Evolutionary conservation across 1,140 invertebrate species (phyloP).

Genomic region (Nasonia longicornis): DNA sequence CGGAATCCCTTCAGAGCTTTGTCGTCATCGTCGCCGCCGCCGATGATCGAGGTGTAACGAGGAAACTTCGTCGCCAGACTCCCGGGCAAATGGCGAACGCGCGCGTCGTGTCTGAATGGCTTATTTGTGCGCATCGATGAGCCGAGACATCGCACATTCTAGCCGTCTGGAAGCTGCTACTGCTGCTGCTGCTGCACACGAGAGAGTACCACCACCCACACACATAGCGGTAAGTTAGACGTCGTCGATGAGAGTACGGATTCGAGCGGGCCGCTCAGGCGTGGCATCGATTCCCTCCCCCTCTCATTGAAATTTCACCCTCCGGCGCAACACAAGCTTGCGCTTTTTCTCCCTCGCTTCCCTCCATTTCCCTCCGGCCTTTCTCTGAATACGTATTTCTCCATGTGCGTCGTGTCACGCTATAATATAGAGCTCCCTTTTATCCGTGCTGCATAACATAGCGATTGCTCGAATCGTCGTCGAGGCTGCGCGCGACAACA

Average conservation of each 20-base stretch:
- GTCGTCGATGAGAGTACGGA: not conserved
- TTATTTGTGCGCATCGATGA: conserved; percentile 24
- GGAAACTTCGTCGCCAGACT: not conserved
- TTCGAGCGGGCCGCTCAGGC: not conserved
- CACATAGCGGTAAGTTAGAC: not conserved
- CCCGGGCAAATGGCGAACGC: not conserved
- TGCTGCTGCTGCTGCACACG: not conserved
- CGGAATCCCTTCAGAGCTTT: not conserved
- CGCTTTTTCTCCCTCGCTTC: conserved; percentile 10
- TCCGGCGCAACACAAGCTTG: conserved; percentile 10
- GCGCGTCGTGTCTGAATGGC: conserved; percentile 4
- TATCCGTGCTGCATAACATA: no score
- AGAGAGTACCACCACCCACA: not conserved
- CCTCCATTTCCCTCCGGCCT: not conserved
- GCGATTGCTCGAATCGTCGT: no score
- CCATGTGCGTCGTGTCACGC: no score
- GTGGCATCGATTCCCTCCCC: conserved; percentile 20
- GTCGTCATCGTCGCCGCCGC: no score
- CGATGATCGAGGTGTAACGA: not conserved
- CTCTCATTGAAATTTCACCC: conserved; percentile 26
- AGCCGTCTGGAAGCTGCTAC: not conserved
- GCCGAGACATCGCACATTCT: conserved; percentile 8
- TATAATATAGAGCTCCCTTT: no score
- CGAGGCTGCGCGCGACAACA: no score
- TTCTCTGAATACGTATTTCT: not conserved